Base-by-base conservation (phyloP, 2,888 invertebrate genomes). In the Ophion ellenae region DNA sequence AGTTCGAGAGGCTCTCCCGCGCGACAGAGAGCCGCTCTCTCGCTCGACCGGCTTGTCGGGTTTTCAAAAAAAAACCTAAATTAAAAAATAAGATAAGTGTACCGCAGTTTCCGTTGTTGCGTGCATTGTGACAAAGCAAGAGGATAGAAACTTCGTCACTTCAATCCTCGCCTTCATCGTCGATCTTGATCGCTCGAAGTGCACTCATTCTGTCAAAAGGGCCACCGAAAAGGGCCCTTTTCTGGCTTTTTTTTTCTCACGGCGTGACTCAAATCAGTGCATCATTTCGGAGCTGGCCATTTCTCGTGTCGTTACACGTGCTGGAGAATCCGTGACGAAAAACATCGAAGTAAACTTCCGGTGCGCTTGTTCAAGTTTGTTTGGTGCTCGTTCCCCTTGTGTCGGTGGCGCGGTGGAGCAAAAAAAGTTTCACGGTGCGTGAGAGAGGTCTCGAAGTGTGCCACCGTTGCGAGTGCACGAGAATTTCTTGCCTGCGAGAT, bases 1-100 rank as follows among this genome's bases (percentile, higher is more conserved):
- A 86, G 81, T 83, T 84, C 77, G 87, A 84, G 83, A 80, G 78
- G 73, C 57, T 78, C 79, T 24, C 24, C 69, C 82, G 80, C 86
- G 86, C 83, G 87, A 80, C 83, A 76, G 80, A 80, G 67, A 73
- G 69, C 32, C 71, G 66, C 47, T 45, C 36, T 67, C 77, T 76
- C 79, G 66, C 45, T 83, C 76, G 69, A n/a, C 71, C 63, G 53
- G 36, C 36, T 36, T 36, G 73, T 61, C 59, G 47, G 47, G 59
- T 77, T 69, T n/a, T n/a, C n/a, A 32, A 36, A 45, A 73, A 69
- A 45, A 80, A 11, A 11, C 11, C 2, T 11, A 11, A 14, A 10
- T 9, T 1, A 53, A 53, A 2, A 53, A 11, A 53, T 11, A 11
- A 53, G 0, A 53, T 2, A 53, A 53, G 4, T 14, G 53, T 14